phyloP scores from a whole-genome alignment of 2,888 invertebrate genomes.

The Eupithecia abbreviata region DNA sequence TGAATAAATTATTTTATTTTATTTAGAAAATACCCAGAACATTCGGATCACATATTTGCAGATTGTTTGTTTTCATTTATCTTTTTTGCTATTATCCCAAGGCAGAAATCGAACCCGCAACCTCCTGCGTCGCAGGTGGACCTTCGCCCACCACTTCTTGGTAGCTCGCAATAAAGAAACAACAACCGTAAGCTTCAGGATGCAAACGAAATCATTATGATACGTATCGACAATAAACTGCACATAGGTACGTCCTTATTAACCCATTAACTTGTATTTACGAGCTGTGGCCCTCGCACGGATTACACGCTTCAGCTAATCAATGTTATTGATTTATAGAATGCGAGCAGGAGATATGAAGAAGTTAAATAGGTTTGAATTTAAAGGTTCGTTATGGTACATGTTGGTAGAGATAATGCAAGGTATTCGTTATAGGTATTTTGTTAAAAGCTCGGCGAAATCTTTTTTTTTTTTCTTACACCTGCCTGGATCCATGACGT shows the following conservation, averaged over 20 bases:
- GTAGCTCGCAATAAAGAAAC: too few species aligned
- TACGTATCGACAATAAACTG: constrained; percentile 47
- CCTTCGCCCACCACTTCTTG: too few species aligned
- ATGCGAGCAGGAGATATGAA: background rate
- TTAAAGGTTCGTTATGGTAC: background rate
- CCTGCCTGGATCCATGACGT: too few species aligned
- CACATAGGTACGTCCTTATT: constrained; percentile 49
- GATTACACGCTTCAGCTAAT: constrained; percentile 55
- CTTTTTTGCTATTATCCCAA: too few species aligned
- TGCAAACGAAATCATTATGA: constrained; percentile 44
- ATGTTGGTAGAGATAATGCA: background rate
- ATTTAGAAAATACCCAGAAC: too few species aligned
- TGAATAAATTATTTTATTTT: too few species aligned
- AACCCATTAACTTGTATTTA: constrained; percentile 48
- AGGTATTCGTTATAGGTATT: background rate
- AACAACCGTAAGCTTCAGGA: constrained; percentile 14
- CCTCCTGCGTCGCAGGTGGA: too few species aligned
- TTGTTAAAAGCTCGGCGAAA: too few species aligned
- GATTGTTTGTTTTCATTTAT: too few species aligned
- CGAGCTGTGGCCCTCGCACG: constrained; percentile 44
- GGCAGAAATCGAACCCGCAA: too few species aligned
- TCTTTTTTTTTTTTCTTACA: too few species aligned
- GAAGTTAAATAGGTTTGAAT: constrained; percentile 46
- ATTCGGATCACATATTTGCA: too few species aligned
- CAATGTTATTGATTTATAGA: constrained; percentile 43